Evolutionary conservation across 2,113 vertebrate species (phyloP).

Genomic region (Stomatorhinus ivindoensis): DNA sequence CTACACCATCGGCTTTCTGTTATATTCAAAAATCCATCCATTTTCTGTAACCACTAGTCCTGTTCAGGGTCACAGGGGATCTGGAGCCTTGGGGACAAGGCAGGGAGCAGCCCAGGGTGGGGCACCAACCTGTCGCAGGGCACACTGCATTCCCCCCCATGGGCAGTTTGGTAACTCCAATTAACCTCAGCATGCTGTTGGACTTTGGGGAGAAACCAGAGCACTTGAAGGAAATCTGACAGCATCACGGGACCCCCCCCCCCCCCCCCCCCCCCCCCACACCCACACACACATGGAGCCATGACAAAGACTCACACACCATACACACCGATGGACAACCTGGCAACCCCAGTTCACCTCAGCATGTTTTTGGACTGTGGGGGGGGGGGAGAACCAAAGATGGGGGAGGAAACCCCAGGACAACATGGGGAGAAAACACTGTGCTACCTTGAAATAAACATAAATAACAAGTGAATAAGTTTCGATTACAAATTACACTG

Average conservation of each 20-base stretch:
- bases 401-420: neutral
- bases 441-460: neutral
- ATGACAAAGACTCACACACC: neutral
- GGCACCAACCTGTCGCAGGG: neutral
- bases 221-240: neutral
- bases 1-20: neutral
- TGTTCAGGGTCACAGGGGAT: neutral
- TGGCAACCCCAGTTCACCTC: neutral
- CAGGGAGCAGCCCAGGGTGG: neutral
- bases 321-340: neutral
- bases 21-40: neutral
- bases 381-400: neutral
- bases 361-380: neutral
- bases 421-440: neutral
- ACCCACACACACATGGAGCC: too few relatives aligned
- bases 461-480: neutral
- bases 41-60: neutral
- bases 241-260: neutral
- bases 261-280: too few relatives aligned
- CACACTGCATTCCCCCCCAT: neutral
- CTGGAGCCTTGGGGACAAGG: neutral
- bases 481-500: neutral
- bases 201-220: neutral
- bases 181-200: neutral
- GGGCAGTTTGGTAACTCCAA: neutral